Evolutionary conservation across 2,797 vertebrate species (phyloP), one percentile per base, ranked within the genome.

Genomic region (Coregonus sp.): DNA sequence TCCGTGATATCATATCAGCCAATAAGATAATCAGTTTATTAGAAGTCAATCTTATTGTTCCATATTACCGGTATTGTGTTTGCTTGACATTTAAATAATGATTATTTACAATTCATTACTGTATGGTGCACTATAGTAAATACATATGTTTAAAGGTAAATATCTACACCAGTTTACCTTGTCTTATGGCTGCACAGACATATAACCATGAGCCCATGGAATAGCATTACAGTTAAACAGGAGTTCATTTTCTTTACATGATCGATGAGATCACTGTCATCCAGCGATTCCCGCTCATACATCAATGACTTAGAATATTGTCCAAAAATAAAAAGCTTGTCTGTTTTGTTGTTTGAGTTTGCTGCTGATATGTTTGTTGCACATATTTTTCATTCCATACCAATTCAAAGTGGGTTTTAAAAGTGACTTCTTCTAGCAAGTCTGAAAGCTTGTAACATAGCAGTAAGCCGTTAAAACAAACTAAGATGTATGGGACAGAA

Each of bases 261-360:
- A 81, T 82, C 18, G 73, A 78, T 79, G 56, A 81, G 56, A 81
- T 78, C 82, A 83, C 85, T 37, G 78, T 85, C 86, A 77, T 37
- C 14, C 47, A 82, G 65, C 47, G 4, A 78, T 63, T 84, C 73
- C 78, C 84, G 83, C 65, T 75, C 76, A 66, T 72, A 82, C 75
- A 1, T 56, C 9, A 75, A 82, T 18, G 74, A 82, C 80, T 70
- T 2, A 47, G 29, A 31, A 18, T 80, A 69, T 68, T n/a, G 15
- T 56, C 54, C 54, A n/a, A 3, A 56, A 56, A 56, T 16, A 18
- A 59, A 59, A 18, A 20, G 18, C 18, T 6, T 59, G 18, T 59
- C 54, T 7, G 54, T 18, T 9, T 59, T 18, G 73, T 76, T 65
- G 68, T 72, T 70, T 85, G 56, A 47, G 40, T 40, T 74, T 70